A percentile compares a stretch with the other conserved stretches of the same genome.
These are phyloP conservation scores for Papilio glaucus DNA, from an alignment of 1,140 invertebrate species.

Conservation along the genomic window DNA sequence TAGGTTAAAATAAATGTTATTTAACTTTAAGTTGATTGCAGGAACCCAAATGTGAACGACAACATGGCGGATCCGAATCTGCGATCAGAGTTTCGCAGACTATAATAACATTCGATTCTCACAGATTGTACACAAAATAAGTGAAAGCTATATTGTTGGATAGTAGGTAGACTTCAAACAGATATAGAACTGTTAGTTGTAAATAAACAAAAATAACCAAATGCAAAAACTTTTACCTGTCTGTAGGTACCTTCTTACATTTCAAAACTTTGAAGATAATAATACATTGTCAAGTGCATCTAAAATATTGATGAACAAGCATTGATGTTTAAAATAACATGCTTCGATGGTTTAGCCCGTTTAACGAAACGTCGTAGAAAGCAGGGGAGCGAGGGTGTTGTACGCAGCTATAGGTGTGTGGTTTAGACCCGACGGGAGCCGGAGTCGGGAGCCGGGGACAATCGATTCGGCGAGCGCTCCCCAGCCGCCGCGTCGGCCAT, in stretches of 20 bases:
- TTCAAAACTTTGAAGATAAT: not conserved
- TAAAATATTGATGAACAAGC: no score
- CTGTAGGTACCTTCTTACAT: not conserved
- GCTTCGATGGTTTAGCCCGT: not conserved
- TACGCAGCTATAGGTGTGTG: constrained; percentile 48
- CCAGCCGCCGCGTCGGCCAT: constrained; percentile 58
- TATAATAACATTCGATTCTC: not conserved
- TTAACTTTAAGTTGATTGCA: not conserved
- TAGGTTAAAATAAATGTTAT: no score
- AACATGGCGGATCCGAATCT: constrained; percentile 10
- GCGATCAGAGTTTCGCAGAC: not conserved
- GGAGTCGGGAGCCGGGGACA: constrained; percentile 50
- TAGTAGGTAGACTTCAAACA: not conserved
- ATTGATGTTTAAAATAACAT: not conserved
- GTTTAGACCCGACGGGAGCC: constrained; percentile 37
- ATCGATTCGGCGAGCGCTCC: constrained; percentile 69
- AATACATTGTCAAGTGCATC: not conserved
- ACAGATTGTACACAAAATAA: not conserved
- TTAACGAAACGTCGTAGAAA: not conserved
- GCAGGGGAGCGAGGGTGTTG: constrained; percentile 44
- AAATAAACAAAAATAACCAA: not conserved
- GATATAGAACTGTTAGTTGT: no score
- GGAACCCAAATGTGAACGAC: not conserved
- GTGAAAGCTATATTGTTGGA: not conserved
- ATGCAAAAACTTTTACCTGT: not conserved